Percentiles rank a stretch among this genome's conserved stretches.
phyloP scores from a whole-genome alignment of 2,113 vertebrate species.

The Tursiops truncatus region DNA sequence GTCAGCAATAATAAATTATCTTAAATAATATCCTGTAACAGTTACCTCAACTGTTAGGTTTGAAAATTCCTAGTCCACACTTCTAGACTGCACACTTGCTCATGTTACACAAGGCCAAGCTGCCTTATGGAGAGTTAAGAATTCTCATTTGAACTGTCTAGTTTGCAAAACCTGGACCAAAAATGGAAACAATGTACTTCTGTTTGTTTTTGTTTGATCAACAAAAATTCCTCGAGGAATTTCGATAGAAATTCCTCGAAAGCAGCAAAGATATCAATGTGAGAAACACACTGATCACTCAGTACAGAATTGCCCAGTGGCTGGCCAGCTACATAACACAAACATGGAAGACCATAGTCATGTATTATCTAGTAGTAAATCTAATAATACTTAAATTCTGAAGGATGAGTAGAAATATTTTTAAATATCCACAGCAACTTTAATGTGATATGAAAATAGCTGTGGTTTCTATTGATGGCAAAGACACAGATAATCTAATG shows the following conservation, averaged over 20 bases:
- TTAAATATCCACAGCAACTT: background rate
- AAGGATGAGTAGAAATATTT: background rate
- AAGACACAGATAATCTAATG: background rate
- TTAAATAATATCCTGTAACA: background rate
- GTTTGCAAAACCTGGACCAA: background rate
- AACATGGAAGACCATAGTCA: background rate
- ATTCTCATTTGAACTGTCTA: background rate
- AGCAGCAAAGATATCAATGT: background rate
- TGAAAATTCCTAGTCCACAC: background rate
- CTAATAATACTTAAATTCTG: background rate
- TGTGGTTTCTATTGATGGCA: background rate
- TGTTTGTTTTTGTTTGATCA: background rate
- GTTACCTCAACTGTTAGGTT: background rate
- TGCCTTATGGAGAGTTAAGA: background rate
- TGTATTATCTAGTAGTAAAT: background rate
- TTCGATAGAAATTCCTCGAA: background rate
- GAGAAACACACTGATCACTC: background rate
- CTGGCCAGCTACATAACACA: background rate
- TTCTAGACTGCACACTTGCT: background rate
- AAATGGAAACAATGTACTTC: background rate
- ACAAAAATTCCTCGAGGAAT: background rate
- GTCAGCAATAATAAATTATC: background rate
- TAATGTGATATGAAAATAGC: background rate
- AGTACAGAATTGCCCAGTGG: background rate
- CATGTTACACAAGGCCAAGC: background rate